These are phyloP conservation scores for Erynnis tages DNA, from an alignment of 2,888 invertebrate genomes.

Conservation along the genomic window DNA sequence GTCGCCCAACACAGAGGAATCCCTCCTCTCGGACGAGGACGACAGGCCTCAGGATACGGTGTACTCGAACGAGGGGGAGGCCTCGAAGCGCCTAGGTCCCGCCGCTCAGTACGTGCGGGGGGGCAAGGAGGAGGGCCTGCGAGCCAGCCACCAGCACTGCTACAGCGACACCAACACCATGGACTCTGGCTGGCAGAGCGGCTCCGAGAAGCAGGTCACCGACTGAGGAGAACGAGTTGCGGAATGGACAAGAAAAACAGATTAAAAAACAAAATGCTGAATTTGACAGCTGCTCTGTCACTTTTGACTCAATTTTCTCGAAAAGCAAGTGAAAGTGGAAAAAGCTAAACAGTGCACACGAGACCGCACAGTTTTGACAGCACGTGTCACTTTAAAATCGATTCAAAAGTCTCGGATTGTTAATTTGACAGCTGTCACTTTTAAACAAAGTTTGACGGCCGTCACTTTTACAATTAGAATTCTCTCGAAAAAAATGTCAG, in stretches of 20 bases:
- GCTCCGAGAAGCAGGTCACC: constrained; percentile 83
- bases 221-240: too few species aligned
- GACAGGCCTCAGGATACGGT: constrained; percentile 49
- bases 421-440: too few species aligned
- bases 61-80: constrained; percentile 64
- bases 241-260: too few species aligned
- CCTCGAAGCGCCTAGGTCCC: constrained; percentile 62
- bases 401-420: too few species aligned
- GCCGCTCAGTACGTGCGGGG: constrained; percentile 73
- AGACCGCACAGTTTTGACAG: too few species aligned
- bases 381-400: too few species aligned
- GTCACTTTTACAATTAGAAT: too few species aligned
- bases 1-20: constrained; percentile 71
- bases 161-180: constrained; percentile 83
- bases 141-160: constrained; percentile 76
- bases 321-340: not conserved
- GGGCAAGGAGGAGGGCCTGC: constrained; percentile 60
- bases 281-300: not conserved
- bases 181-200: constrained; percentile 87
- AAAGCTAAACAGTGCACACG: not conserved
- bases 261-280: not conserved
- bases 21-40: constrained; percentile 55
- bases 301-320: not conserved
- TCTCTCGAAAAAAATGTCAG: too few species aligned
- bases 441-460: too few species aligned